These are phyloP conservation scores for Octomys mimax DNA, from an alignment of 2,797 vertebrate species.

Conservation along the genomic window DNA sequence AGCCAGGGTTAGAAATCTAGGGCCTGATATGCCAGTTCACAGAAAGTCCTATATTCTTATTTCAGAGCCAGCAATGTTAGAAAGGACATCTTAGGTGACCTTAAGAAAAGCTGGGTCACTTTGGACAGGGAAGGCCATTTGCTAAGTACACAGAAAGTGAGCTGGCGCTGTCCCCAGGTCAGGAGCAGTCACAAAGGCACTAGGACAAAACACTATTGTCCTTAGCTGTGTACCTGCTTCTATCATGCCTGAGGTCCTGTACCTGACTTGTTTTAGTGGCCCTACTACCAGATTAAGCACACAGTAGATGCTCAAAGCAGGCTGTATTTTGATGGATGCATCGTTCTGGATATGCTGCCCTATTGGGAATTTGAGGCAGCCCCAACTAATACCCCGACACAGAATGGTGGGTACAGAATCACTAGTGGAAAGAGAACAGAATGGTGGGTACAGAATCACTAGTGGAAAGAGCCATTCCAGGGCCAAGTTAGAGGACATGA, in stretches of 20 bases:
- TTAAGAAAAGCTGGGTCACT: slow-evolving; percentile 5
- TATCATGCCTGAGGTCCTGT: not conserved
- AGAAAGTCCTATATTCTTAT: not conserved
- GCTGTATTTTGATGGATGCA: not conserved
- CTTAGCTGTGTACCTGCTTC: not conserved
- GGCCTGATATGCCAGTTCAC: not conserved
- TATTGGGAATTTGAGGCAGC: not conserved
- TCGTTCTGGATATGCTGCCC: not conserved
- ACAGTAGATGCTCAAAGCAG: not conserved
- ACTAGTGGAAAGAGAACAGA: too few species aligned
- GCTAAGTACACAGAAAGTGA: not conserved
- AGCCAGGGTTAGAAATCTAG: not conserved
- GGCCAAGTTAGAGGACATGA: not conserved
- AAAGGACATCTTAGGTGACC: not conserved
- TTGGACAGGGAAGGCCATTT: not conserved
- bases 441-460: too few species aligned
- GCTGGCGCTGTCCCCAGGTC: not conserved
- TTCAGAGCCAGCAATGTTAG: not conserved
- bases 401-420: not conserved
- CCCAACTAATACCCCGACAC: not conserved
- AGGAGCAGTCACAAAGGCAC: not conserved
- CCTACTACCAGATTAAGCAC: not conserved
- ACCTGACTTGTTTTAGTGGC: not conserved
- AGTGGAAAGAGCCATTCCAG: not conserved
- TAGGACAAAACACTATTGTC: not conserved